Evolutionary conservation across 2,797 vertebrate species (phyloP), one percentile per base, ranked within the genome.

Genomic region (Perodicticus potto): DNA sequence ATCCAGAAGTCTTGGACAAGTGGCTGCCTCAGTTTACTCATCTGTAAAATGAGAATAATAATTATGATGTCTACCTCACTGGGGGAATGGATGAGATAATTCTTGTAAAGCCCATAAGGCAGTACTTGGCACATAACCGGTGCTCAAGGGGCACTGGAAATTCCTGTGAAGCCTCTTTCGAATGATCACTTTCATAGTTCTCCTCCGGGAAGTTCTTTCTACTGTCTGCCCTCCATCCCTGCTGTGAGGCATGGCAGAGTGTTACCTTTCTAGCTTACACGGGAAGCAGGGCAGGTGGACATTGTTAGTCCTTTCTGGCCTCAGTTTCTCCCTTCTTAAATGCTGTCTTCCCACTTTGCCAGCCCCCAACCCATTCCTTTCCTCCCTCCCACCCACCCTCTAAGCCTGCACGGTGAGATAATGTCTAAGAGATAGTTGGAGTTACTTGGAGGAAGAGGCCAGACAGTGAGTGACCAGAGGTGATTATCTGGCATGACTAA

Each of bases 381-480:
- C 57, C 29, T 37, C 89, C n/a, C 73, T 65, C 32, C 70, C 69
- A 59, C 43, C 88, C 37, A 7, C 40, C 14, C 29, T 27, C 37
- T 67, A 57, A 69, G 88, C 86, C 27, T n/a, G n/a, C 53, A 34
- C 1, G 96, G 97, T 98, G 97, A 97, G 97, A 97, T 98, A 97
- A 98, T 98, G 97, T 98, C 97, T 98, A 96, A 96, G 97, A 98
- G 97, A 97, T 97, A 82, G 96, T 92, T 92, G 90, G 93, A 92
- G 94, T 80, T 97, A 83, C 91, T 94, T 82, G 92, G 94, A 97
- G 96, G 89, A 97, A 97, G 95, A 97, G 96, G 86, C 97, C 96
- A 98, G 97, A 98, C 97, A 96, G 95, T 34, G 88, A 97, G 97
- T 98, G 97, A 98, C 97, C 97, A 98, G 97, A 97, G 97, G 97